Conservation (phyloP, 2,797 vertebrate species). For the Rachycentron canadum region DNA sequence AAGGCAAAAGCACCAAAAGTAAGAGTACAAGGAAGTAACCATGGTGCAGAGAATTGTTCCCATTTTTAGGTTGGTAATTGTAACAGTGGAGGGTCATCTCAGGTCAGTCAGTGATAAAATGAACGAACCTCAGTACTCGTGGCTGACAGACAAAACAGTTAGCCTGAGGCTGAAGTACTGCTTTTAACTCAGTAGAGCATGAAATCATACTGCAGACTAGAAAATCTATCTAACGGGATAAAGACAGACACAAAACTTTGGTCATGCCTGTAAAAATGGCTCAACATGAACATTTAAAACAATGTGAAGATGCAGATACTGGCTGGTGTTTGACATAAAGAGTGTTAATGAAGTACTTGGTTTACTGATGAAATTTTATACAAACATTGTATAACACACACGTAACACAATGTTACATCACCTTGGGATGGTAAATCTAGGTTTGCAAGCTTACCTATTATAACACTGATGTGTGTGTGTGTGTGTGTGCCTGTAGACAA, state of each 20-base stretch:
- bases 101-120: constrained; percentile 79
- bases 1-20: constrained; percentile 60
- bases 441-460: constrained; percentile 13
- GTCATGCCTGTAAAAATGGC: constrained; percentile 39
- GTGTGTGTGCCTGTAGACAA: constrained; percentile 22
- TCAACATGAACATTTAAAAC: constrained; percentile 47
- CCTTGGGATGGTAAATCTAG: background rate
- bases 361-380: background rate
- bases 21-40: constrained; percentile 57
- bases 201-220: constrained; percentile 71
- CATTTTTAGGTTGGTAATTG: constrained; percentile 68
- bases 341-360: background rate
- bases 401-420: background rate
- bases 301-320: constrained; percentile 5
- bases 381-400: background rate
- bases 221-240: constrained; percentile 60
- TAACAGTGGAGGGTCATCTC: constrained; percentile 69
- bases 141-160: constrained; percentile 72
- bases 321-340: background rate
- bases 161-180: constrained; percentile 62
- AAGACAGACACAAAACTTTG: constrained; percentile 30
- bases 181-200: constrained; percentile 80
- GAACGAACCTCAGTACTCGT: constrained; percentile 61
- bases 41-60: constrained; percentile 50
- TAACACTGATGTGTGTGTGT: constrained; percentile 4